Evolutionary conservation across 2,888 invertebrate genomes (phyloP).

Genomic region (Meta bourneti): DNA sequence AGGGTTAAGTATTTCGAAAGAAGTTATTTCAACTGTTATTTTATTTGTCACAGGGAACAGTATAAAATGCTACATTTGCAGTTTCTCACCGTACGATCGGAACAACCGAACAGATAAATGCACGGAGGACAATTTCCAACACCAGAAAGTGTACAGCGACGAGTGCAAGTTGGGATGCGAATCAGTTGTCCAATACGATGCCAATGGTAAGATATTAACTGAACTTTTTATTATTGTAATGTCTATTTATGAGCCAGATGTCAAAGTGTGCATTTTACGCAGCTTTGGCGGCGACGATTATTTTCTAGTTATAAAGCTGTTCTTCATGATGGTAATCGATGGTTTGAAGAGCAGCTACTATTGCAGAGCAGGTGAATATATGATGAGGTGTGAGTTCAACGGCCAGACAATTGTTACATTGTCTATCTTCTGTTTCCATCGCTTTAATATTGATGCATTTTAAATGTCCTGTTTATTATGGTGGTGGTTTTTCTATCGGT

Average conservation of each 20-base stretch:
- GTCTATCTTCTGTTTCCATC: no score
- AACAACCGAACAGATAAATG: conserved; percentile 74
- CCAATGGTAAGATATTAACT: conserved; percentile 57
- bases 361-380: no score
- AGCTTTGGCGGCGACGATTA: no score
- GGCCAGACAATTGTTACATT: background rate
- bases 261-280: no score
- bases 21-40: background rate
- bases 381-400: background rate
- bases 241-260: background rate
- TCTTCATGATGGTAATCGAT: no score
- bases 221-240: background rate
- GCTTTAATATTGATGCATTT: no score
- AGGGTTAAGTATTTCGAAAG: no score
- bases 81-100: conserved; percentile 69
- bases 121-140: conserved; percentile 64
- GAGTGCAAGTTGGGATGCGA: conserved; percentile 70
- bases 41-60: conserved; percentile 43
- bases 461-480: no score
- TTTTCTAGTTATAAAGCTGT: no score
- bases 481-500: no score
- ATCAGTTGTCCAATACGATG: conserved; percentile 68
- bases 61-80: conserved; percentile 72
- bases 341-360: no score
- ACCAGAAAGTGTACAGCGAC: conserved; percentile 43